Evolutionary conservation across 2,113 vertebrate species (phyloP), one percentile per base, ranked within the genome.

Genomic region (Corvus cornix): DNA sequence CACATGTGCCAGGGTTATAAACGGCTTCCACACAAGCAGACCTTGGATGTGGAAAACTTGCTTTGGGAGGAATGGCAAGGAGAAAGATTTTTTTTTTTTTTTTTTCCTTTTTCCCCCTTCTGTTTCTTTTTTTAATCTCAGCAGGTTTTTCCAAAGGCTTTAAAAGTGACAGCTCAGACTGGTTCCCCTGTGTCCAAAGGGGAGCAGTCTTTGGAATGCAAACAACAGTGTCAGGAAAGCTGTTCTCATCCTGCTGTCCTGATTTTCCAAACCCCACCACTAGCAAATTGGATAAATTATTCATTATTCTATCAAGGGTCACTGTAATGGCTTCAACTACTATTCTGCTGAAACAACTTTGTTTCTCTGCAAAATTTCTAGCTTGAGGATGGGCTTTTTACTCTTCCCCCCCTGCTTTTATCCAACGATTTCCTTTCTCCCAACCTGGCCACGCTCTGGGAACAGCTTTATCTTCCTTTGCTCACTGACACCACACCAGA

Each of bases 1-100:
- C 35, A 10, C 30, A 20, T 18, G 82, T 78, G 92, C 83, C 84
- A 96, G 69, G 70, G 78, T 63, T 91, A 86, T 93, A 95, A 96
- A 94, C 3, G 55, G 58, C 63, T 79, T 53, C 41, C 17, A 52
- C 58, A 59, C 44, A 48, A 48, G 74, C 51, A 80, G 80, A 48
- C 22, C 41, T 81, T 67, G 43, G 70, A 64, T 18, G 59, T 90
- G 85, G 92, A 95, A 94, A 86, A 81, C 80, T 28, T 37, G 55
- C 49, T 58, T 51, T 53, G 70, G n/a, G 58, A 87, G 62, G 53
- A 87, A 70, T 1, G 11, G 64, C 44, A 82, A 82, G n/a, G 68
- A 89, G 63, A 58, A 84, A 53, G 63, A 11, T 2, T 53, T 60
- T 35, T 35, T 22, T 19, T 49, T 73, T 14, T 19, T 14, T 19